Evolutionary conservation across 2,888 invertebrate genomes (phyloP).

Genomic region (Drosophila subquinaria): DNA sequence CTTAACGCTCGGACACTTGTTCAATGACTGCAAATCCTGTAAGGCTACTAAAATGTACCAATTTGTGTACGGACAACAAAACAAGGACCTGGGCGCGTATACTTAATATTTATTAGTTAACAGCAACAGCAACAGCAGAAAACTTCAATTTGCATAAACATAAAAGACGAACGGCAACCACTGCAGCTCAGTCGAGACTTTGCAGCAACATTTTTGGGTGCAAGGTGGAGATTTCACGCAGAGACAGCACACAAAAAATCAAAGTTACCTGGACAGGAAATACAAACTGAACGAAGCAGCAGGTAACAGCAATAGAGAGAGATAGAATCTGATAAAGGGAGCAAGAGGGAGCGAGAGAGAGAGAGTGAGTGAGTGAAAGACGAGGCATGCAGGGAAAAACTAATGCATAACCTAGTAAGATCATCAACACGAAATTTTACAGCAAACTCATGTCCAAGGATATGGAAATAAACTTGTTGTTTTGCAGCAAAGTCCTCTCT

Average conservation of each 20-base stretch:
- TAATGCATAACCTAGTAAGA: conserved; percentile 83
- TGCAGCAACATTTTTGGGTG: conserved; percentile 44
- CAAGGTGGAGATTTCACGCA: conserved; percentile 70
- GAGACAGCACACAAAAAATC: conserved; percentile 75
- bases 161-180: conserved; percentile 65
- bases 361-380: too few species aligned
- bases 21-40: conserved; percentile 55
- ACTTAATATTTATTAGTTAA: conserved; percentile 80
- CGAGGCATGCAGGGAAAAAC: conserved; percentile 61
- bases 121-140: conserved; percentile 38
- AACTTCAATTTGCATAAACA: conserved; percentile 82
- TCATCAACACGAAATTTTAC: conserved; percentile 83
- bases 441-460: conserved; percentile 81
- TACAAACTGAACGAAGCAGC: conserved; percentile 55
- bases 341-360: not conserved
- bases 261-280: conserved; percentile 67
- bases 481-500: conserved; percentile 60
- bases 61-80: conserved; percentile 52
- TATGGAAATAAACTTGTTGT: conserved; percentile 78
- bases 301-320: conserved; percentile 35
- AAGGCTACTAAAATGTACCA: conserved; percentile 57
- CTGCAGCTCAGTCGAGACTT: conserved; percentile 36
- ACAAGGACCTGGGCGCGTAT: conserved; percentile 58
- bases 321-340: conserved; percentile 6
- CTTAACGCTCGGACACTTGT: conserved; percentile 36